phyloP scores from a whole-genome alignment of 1,140 invertebrate species.

The Carcinoscorpius rotundicauda region DNA sequence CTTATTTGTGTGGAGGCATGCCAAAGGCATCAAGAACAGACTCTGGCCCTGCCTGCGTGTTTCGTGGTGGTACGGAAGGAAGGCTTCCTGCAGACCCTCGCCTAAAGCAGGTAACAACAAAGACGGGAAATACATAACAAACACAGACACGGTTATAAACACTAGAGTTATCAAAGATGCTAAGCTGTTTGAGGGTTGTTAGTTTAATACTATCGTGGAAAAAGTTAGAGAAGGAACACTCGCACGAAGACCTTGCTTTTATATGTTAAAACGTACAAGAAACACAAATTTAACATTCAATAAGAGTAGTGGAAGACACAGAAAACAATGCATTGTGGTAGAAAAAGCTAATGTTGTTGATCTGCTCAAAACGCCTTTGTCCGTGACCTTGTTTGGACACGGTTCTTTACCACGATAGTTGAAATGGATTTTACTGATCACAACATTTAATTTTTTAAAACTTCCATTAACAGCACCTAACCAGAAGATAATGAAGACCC shows the following conservation, averaged over 20 bases:
- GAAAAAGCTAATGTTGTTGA: too few relatives aligned
- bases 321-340: too few relatives aligned
- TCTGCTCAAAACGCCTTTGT: too few relatives aligned
- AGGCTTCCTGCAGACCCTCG: slow-evolving; percentile 24
- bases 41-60: slow-evolving; percentile 34
- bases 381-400: too few relatives aligned
- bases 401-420: too few relatives aligned
- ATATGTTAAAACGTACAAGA: background rate
- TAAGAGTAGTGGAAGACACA: too few relatives aligned
- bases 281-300: background rate
- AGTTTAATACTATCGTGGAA: too few relatives aligned
- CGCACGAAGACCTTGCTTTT: background rate
- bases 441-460: too few relatives aligned
- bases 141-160: slow-evolving; percentile 2
- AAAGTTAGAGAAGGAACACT: background rate
- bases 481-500: too few relatives aligned
- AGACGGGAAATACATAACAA: slow-evolving; percentile 11
- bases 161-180: background rate
- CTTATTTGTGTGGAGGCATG: slow-evolving; percentile 58
- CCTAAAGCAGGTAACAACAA: slow-evolving; percentile 17
- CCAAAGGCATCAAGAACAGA: slow-evolving; percentile 29
- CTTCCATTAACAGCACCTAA: too few relatives aligned
- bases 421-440: too few relatives aligned
- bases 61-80: slow-evolving; percentile 28
- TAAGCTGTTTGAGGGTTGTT: too few relatives aligned